Evolutionary conservation across 2,113 vertebrate genomes (phyloP).

Genomic region (Corapipo altera): DNA sequence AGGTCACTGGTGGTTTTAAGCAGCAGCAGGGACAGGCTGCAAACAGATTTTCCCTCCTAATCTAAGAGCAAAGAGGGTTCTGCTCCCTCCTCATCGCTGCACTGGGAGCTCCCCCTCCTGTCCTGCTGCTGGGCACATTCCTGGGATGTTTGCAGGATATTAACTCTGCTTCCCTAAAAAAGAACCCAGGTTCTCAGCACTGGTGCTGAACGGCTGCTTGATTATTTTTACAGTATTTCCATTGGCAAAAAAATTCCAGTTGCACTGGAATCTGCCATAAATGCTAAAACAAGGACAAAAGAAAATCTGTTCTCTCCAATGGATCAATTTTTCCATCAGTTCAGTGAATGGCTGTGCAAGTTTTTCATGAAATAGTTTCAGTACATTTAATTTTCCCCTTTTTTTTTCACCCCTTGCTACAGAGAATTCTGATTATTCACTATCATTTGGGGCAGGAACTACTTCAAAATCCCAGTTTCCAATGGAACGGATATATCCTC

Average conservation of each 20-base stretch:
- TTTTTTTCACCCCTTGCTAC: rapidly evolving
- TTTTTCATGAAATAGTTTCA: neutral
- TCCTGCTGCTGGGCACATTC: neutral
- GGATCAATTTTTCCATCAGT: neutral
- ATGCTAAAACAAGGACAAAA: neutral
- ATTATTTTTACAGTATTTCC: neutral
- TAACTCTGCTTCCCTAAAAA: neutral
- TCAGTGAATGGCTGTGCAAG: neutral
- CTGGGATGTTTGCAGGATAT: neutral
- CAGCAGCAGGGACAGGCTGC: neutral
- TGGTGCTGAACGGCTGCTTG: neutral
- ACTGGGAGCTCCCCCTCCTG: neutral
- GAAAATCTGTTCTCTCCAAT: neutral
- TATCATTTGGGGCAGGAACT: neutral
- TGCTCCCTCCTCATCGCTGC: neutral
- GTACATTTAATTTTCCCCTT: neutral
- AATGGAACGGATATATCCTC: neutral
- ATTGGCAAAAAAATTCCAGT: rapidly evolving
- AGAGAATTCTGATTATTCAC: neutral
- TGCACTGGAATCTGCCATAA: neutral
- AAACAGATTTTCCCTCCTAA: neutral
- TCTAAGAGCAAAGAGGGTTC: neutral
- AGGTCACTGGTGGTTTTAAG: neutral
- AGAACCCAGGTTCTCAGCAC: neutral
- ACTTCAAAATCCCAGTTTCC: neutral